Conservation (phyloP, 2,888 invertebrate genomes). For the Campoplex capitator region DNA sequence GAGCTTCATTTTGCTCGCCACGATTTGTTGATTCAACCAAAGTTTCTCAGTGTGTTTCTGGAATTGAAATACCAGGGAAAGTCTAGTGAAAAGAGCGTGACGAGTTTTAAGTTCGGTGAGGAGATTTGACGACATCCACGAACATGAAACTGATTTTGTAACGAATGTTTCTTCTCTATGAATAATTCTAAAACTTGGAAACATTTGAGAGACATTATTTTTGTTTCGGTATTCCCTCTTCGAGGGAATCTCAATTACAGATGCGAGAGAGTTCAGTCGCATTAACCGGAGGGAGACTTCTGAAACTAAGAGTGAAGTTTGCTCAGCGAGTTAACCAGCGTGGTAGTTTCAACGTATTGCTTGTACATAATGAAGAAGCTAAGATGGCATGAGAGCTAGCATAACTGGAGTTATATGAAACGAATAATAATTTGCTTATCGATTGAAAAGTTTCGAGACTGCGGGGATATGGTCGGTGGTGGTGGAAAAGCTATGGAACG, state of each 20-base stretch:
- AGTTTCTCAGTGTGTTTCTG: no score
- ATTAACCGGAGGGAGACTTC: background rate
- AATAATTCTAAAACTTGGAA: background rate
- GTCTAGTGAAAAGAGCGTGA: background rate
- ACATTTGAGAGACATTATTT: background rate
- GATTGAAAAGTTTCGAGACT: constrained; percentile 46
- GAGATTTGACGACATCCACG: background rate
- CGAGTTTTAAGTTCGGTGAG: background rate
- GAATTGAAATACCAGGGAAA: no score
- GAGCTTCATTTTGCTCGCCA: no score
- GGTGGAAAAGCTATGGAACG: background rate
- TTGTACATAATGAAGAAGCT: constrained; percentile 52
- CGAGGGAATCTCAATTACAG: background rate
- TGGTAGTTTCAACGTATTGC: constrained; percentile 7
- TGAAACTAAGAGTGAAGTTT: constrained; percentile 6
- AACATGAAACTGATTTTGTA: background rate
- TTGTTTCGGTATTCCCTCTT: background rate
- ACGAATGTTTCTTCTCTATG: background rate
- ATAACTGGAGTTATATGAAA: constrained; percentile 23
- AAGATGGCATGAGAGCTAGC: background rate
- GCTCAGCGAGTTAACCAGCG: constrained; percentile 12
- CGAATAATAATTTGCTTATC: constrained; percentile 59
- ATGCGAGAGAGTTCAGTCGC: background rate
- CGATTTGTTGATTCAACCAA: no score
- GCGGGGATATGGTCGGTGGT: constrained; percentile 4